Conservation (phyloP, 2,113 vertebrate species). For the Microtus montanus region DNA sequence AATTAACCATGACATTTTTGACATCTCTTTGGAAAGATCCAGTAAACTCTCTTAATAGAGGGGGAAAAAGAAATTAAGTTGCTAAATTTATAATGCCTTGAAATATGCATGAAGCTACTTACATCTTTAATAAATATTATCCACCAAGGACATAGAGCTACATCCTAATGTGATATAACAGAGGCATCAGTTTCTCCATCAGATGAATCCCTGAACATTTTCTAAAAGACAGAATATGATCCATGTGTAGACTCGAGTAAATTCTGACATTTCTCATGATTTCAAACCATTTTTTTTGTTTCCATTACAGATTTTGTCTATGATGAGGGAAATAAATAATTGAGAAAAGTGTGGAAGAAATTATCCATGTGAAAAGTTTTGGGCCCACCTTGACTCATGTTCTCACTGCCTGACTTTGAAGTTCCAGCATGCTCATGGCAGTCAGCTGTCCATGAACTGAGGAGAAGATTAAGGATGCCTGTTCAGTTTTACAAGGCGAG, state of each 20-base stretch:
- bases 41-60: not conserved
- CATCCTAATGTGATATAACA: conserved; percentile 23
- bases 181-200: conserved; percentile 49
- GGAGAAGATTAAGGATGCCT: not conserved
- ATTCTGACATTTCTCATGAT: not conserved
- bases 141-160: conserved; percentile 55
- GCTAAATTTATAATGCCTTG: conserved; percentile 68
- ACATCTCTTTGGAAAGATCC: conserved; percentile 37
- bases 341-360: conserved; percentile 26
- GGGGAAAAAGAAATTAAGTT: conserved; percentile 42
- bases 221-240: not conserved
- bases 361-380: not conserved
- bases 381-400: not conserved
- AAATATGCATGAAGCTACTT: conserved; percentile 71
- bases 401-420: not conserved
- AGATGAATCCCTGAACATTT: conserved; percentile 37
- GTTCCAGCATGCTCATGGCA: not conserved
- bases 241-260: not conserved
- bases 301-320: conserved; percentile 1
- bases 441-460: not conserved
- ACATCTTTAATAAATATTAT: conserved; percentile 70
- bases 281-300: not conserved
- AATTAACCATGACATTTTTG: conserved; percentile 37
- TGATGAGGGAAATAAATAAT: not conserved
- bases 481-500: not conserved